Percentiles rank a stretch among this genome's conserved stretches.
Conservation (phyloP, 2,797 vertebrate species). For the Catamblyrhynchus diadema region DNA sequence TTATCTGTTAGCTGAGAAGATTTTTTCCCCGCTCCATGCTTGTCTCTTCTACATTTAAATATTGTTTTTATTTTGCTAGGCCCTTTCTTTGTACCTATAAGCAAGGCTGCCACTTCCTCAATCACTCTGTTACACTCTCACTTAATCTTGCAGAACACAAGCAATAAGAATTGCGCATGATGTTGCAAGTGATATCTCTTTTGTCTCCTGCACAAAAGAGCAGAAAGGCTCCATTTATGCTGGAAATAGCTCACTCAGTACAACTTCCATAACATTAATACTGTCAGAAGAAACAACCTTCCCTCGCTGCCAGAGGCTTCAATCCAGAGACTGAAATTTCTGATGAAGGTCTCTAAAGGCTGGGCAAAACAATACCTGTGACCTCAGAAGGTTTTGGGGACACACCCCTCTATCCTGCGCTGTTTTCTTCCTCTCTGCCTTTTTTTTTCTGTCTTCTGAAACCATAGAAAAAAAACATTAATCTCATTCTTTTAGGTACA, state of each 20-base stretch:
- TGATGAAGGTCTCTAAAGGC: neutral
- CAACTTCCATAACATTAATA: neutral
- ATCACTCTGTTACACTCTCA: neutral
- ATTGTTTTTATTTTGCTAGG: neutral
- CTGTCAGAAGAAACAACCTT: neutral
- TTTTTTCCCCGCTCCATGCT: neutral
- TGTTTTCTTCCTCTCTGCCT: neutral
- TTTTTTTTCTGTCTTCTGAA: neutral
- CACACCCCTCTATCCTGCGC: neutral
- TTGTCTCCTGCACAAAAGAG: neutral
- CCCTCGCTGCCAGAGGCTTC: neutral
- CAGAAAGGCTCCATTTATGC: neutral
- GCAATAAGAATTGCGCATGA: neutral
- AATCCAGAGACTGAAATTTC: neutral
- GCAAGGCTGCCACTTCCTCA: neutral
- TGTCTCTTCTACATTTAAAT: neutral
- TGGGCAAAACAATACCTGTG: neutral
- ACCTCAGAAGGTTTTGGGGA: neutral
- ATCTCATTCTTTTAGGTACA: fast-evolving
- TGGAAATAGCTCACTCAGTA: neutral
- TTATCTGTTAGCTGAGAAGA: neutral
- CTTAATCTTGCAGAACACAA: neutral
- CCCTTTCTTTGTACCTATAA: neutral
- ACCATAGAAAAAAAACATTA: fast-evolving
- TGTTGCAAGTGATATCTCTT: neutral